phyloP scores from a whole-genome alignment of 2,888 invertebrate genomes.

The Leptinotarsa haldemani region DNA sequence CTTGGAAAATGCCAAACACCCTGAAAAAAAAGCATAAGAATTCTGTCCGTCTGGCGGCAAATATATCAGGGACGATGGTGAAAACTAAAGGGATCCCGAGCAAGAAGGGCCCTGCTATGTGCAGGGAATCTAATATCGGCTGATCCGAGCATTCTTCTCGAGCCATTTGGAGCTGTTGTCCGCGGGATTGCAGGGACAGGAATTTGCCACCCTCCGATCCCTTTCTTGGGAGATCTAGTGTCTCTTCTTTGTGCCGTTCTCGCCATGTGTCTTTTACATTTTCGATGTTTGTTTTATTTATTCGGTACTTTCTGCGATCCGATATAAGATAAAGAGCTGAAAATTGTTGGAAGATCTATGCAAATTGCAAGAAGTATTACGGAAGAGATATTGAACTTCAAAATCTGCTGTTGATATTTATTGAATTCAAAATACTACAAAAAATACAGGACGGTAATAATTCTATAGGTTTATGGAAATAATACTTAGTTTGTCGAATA shows the following conservation, averaged over 20 bases:
- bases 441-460: too few species aligned
- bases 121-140: conserved; percentile 64
- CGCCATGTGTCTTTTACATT: conserved; percentile 13
- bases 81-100: conserved; percentile 25
- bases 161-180: conserved; percentile 61
- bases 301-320: conserved; percentile 1
- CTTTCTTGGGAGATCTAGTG: conserved; percentile 25
- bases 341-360: background rate
- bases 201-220: conserved; percentile 52
- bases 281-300: conserved; percentile 14
- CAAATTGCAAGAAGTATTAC: background rate
- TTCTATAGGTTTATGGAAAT: too few species aligned
- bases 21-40: conserved; percentile 22
- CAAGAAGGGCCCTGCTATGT: conserved; percentile 56
- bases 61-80: conserved; percentile 35
- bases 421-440: too few species aligned
- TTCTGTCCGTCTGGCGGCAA: conserved; percentile 29
- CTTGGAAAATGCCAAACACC: background rate
- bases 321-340: background rate
- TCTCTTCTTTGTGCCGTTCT: conserved; percentile 24
- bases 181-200: conserved; percentile 63
- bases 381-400: background rate
- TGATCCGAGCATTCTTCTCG: conserved; percentile 64
- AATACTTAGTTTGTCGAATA: too few species aligned
- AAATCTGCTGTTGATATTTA: background rate